A percentile compares a stretch with the other conserved stretches of the same genome.
Conservation (phyloP, 2,797 vertebrate genomes). For the Sebastolobus alascanus region DNA sequence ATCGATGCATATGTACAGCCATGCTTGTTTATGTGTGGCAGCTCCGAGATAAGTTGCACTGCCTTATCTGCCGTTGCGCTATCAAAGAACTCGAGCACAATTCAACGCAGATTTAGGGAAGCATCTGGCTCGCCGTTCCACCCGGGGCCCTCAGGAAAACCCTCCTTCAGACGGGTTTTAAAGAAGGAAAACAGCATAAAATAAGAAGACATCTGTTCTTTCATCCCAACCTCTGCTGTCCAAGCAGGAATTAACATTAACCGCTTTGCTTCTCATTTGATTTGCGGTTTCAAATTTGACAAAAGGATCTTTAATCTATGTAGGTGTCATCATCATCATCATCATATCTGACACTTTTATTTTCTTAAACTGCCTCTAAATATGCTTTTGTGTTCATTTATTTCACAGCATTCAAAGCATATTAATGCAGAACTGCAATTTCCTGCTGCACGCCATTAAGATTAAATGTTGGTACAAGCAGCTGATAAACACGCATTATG, state of each 20-base stretch:
- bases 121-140: slow-evolving; percentile 35
- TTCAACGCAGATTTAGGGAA: slow-evolving; percentile 57
- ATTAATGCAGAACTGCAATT: slow-evolving; percentile 50
- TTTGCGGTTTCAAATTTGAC: slow-evolving; percentile 18
- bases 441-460: slow-evolving; percentile 43
- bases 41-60: slow-evolving; percentile 62
- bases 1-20: slow-evolving; percentile 41
- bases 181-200: neutral
- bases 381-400: neutral
- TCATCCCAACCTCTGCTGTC: slow-evolving; percentile 17
- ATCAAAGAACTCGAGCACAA: slow-evolving; percentile 64
- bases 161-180: neutral
- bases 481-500: slow-evolving; percentile 52
- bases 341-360: slow-evolving; percentile 1
- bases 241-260: slow-evolving; percentile 7
- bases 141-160: slow-evolving; percentile 35
- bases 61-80: slow-evolving; percentile 55
- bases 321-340: slow-evolving; percentile 14
- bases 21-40: slow-evolving; percentile 67
- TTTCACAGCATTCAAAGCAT: slow-evolving; percentile 9
- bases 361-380: slow-evolving; percentile 22
- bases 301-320: slow-evolving; percentile 22
- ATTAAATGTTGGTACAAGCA: slow-evolving; percentile 39
- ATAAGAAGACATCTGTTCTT: slow-evolving; percentile 22
- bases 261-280: slow-evolving; percentile 24